These are phyloP conservation scores for Ridgeia piscesae DNA, from an alignment of 1,140 invertebrate species.

Conservation along the genomic window DNA sequence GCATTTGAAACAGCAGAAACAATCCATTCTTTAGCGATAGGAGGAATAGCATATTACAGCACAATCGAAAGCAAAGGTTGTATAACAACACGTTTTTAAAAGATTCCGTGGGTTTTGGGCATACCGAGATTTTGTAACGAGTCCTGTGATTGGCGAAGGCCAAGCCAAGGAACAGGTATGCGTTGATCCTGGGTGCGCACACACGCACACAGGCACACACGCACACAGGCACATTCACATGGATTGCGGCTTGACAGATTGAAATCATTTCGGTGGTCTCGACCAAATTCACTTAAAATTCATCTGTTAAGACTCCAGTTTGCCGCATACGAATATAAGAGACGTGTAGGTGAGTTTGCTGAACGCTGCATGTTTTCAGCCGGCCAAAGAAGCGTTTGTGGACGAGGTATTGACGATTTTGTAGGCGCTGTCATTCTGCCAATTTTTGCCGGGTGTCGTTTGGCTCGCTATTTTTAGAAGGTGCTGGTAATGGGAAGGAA, in stretches of 20 bases:
- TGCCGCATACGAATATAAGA: background rate
- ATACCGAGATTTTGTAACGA: background rate
- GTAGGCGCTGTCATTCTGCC: background rate
- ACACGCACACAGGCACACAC: background rate
- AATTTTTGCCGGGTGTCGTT: slow-evolving; percentile 4
- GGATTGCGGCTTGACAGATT: slow-evolving; percentile 3
- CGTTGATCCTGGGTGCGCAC: background rate
- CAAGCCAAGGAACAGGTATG: background rate
- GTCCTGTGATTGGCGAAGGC: background rate
- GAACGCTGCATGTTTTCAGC: background rate
- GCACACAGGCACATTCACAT: background rate
- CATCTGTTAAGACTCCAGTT: background rate
- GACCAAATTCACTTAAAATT: background rate
- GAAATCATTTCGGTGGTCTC: background rate
- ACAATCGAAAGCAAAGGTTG: background rate
- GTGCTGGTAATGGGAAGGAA: background rate
- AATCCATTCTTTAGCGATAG: background rate
- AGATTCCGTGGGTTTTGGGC: background rate
- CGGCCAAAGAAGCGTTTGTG: background rate
- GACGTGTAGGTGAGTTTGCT: background rate
- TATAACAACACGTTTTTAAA: background rate
- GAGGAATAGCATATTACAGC: background rate
- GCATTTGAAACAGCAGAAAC: background rate
- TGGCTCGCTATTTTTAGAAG: slow-evolving; percentile 5
- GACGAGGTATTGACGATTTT: background rate